phyloP scores from a whole-genome alignment of 2,113 vertebrate genomes.

The Nipponia nippon region DNA sequence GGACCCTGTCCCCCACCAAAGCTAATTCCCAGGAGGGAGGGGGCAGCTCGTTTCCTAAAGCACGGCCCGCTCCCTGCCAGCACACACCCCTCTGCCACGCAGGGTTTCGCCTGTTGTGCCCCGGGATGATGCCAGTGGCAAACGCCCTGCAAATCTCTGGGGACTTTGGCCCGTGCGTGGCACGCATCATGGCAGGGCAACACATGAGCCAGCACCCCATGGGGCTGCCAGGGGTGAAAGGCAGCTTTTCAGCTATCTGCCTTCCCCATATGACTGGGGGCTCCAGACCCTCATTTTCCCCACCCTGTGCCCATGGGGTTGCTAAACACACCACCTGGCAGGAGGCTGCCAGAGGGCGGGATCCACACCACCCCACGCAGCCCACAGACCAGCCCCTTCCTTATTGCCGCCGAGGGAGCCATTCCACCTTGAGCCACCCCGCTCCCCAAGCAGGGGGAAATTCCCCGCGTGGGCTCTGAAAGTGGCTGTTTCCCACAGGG shows the following conservation, averaged over 20 bases:
- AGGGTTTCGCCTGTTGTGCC: neutral
- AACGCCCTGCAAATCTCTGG: neutral
- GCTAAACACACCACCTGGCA: accelerated
- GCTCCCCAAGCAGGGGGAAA: too few species aligned
- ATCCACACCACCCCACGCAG: neutral
- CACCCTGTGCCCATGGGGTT: neutral
- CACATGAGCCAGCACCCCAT: neutral
- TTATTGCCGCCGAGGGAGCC: neutral
- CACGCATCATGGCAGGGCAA: neutral
- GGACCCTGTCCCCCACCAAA: neutral
- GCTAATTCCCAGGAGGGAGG: neutral
- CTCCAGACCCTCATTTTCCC: neutral
- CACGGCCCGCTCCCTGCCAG: neutral
- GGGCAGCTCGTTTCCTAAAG: neutral
- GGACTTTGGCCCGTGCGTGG: accelerated
- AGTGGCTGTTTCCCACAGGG: neutral
- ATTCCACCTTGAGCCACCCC: neutral
- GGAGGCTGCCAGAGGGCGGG: accelerated
- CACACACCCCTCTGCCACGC: neutral
- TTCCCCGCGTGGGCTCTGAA: accelerated
- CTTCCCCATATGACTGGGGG: neutral
- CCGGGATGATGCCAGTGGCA: accelerated
- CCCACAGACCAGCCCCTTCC: neutral
- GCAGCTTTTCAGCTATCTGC: neutral
- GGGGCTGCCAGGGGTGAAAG: neutral